Evolutionary conservation across 2,113 vertebrate genomes (phyloP).

Genomic region (Shinisaurus crocodilurus): DNA sequence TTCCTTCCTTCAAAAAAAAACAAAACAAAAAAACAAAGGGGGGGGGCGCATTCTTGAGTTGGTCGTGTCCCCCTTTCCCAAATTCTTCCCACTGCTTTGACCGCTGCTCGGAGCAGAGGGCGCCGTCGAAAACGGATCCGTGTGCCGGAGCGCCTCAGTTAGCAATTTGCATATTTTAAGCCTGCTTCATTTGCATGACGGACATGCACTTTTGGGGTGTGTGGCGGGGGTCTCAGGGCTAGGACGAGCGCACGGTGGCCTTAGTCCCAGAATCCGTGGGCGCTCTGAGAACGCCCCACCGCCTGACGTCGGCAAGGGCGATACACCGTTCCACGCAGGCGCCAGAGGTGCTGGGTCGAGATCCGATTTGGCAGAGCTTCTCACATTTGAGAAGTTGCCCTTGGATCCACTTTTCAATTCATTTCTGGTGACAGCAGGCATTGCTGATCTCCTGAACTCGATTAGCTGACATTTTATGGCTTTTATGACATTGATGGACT

Average conservation of each 20-base stretch:
- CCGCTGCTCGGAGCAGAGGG: not conserved
- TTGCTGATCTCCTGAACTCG: not conserved
- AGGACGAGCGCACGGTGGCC: not conserved
- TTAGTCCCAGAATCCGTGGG: not conserved
- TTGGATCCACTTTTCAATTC: not conserved
- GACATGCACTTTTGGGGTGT: not conserved
- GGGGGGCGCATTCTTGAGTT: too few species aligned
- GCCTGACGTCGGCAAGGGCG: not conserved
- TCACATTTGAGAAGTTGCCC: not conserved
- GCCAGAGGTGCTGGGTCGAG: not conserved
- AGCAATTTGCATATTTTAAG: not conserved
- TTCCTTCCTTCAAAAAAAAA: not conserved
- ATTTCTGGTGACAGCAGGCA: not conserved
- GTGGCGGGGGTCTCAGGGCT: too few species aligned
- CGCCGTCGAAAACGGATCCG: not conserved
- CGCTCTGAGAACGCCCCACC: not conserved
- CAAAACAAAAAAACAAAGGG: not conserved
- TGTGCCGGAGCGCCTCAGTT: not conserved
- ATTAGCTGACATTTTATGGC: not conserved
- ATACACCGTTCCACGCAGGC: not conserved
- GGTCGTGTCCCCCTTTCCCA: not conserved
- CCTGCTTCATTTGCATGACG: not conserved
- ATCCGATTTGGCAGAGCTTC: not conserved
- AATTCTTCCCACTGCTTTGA: not conserved
- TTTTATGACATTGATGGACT: not conserved